Evolutionary conservation across 2,113 vertebrate genomes (phyloP).

Genomic region (Carassius carassius): DNA sequence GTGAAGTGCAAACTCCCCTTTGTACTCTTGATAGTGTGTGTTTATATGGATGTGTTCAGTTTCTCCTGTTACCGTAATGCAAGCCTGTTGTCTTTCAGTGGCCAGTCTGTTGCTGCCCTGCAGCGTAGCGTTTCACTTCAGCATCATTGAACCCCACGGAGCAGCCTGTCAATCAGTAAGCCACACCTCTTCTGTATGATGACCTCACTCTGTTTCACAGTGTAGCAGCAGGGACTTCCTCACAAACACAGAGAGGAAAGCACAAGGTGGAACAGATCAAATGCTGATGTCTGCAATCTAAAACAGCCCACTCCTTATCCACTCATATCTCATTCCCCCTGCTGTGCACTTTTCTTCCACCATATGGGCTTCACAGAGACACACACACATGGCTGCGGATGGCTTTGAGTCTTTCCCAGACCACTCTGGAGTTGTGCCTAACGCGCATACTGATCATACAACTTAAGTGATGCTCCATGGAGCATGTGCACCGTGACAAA

Average conservation of each 20-base stretch:
- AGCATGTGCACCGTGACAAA: not conserved
- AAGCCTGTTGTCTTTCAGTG: conserved; percentile 24
- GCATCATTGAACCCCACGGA: conserved; percentile 72
- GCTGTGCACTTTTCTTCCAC: conserved; percentile 7
- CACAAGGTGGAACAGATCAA: not conserved
- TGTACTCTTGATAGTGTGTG: not conserved
- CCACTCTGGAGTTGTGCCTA: not conserved
- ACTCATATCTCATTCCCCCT: not conserved
- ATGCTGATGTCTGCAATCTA: conserved; percentile 23
- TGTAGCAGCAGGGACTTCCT: conserved; percentile 6
- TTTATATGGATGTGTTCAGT: not conserved
- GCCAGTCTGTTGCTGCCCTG: conserved; percentile 51
- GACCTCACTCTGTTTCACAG: not conserved
- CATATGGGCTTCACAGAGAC: conserved; percentile 19
- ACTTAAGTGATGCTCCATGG: not conserved
- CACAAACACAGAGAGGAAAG: not conserved
- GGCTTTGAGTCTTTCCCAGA: conserved; percentile 7
- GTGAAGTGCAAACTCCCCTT: not conserved
- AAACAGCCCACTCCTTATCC: not conserved
- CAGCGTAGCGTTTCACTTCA: conserved; percentile 43
- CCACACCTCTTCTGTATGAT: not conserved
- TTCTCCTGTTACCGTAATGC: conserved; percentile 20
- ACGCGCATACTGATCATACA: not conserved
- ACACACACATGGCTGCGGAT: not conserved
- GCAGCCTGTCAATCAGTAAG: conserved; percentile 46